phyloP scores from a whole-genome alignment of 2,888 invertebrate species.

The Nomada ruficornis region DNA sequence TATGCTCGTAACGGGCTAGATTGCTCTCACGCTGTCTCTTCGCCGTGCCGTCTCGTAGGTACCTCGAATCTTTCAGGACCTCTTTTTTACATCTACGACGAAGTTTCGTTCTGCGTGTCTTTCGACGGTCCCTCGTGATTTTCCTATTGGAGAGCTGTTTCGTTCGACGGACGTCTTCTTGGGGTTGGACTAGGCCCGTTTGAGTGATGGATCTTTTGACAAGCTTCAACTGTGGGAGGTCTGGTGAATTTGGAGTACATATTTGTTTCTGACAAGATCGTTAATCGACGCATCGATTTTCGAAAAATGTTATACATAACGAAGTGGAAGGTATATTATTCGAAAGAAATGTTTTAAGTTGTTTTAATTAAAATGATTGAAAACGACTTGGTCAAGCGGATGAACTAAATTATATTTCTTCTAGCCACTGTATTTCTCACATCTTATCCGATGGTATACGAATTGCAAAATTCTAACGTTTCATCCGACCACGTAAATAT shows the following conservation, averaged over 20 bases:
- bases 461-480: background rate
- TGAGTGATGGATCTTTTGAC: too few species aligned
- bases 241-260: background rate
- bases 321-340: too few species aligned
- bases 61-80: background rate
- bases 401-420: too few species aligned
- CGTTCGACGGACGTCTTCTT: background rate
- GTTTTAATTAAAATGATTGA: too few species aligned
- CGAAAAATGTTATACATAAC: too few species aligned
- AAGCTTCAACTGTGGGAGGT: background rate
- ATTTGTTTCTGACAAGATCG: too few species aligned
- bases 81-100: background rate
- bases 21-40: constrained; percentile 21
- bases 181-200: too few species aligned
- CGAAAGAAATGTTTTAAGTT: too few species aligned
- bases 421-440: too few species aligned
- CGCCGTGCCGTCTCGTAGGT: background rate
- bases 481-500: background rate
- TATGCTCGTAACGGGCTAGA: background rate
- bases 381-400: too few species aligned
- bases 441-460: too few species aligned
- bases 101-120: constrained; percentile 16
- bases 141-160: background rate
- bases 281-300: too few species aligned
- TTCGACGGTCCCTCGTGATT: constrained; percentile 18